These are phyloP conservation scores for Lanius collurio DNA, from an alignment of 2,113 vertebrate genomes.

Conservation along the genomic window DNA sequence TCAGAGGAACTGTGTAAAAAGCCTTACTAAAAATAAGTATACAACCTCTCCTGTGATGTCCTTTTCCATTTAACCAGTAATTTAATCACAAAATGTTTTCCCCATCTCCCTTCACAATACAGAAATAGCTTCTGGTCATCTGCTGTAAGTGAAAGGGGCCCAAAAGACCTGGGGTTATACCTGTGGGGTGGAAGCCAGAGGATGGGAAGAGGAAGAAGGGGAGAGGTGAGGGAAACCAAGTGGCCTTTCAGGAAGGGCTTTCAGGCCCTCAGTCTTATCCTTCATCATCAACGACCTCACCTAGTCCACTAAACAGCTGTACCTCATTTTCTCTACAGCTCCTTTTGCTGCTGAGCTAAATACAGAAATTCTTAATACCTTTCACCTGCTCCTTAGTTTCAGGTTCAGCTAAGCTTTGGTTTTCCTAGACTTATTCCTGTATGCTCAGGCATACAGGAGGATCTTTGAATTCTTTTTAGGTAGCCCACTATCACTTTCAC, in stretches of 20 bases:
- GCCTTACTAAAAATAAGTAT: background rate
- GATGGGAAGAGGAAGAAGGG: background rate
- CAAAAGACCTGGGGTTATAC: background rate
- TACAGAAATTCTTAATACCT: background rate
- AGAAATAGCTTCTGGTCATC: background rate
- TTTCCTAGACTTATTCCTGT: background rate
- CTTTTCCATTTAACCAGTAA: background rate
- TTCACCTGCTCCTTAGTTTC: background rate
- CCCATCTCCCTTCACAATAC: background rate
- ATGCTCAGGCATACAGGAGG: background rate
- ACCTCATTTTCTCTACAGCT: background rate
- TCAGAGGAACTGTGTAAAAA: background rate
- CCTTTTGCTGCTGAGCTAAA: background rate
- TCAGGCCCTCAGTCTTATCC: background rate
- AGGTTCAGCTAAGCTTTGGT: background rate
- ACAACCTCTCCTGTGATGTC: background rate
- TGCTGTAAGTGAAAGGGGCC: background rate
- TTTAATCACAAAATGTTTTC: background rate
- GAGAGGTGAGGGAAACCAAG: background rate
- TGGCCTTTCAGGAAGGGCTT: background rate
- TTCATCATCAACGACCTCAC: background rate
- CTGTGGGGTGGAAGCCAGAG: background rate
- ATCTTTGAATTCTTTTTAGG: background rate
- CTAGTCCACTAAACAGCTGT: background rate
- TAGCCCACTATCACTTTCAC: background rate